These are phyloP conservation scores for Loriculus beryllinus DNA, from an alignment of 2,797 vertebrate species.

Conservation along the genomic window DNA sequence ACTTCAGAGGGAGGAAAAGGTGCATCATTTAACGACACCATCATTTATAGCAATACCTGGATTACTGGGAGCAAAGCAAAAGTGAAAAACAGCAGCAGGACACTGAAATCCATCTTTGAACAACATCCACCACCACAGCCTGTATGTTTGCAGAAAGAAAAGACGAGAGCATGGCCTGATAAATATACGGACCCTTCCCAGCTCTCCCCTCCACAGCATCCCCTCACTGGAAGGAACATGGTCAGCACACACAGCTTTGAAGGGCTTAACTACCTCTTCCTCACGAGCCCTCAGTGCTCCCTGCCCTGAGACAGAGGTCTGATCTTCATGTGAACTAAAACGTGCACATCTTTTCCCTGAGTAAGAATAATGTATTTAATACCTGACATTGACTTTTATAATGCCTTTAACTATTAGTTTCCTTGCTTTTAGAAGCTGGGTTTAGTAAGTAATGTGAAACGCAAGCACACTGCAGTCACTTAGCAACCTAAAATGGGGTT, in stretches of 20 bases:
- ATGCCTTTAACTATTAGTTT: background rate
- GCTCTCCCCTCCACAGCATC: background rate
- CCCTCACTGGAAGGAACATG: accelerated
- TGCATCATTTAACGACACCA: background rate
- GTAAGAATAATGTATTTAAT: accelerated
- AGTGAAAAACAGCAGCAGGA: background rate
- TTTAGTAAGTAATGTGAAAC: background rate
- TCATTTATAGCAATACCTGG: accelerated
- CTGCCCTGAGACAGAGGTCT: background rate
- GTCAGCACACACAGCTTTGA: accelerated
- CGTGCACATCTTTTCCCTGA: accelerated
- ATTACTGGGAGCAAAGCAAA: background rate
- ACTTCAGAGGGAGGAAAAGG: background rate
- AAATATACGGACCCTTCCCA: too few relatives aligned
- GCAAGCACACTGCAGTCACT: background rate
- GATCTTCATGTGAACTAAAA: accelerated
- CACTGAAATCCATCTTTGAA: accelerated
- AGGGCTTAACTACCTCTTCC: background rate
- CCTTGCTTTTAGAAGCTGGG: background rate
- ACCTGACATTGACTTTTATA: background rate
- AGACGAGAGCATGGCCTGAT: accelerated
- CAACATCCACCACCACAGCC: background rate
- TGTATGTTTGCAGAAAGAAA: background rate
- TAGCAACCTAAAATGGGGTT: background rate
- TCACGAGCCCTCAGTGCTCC: accelerated